phyloP scores from a whole-genome alignment of 2,888 invertebrate genomes.

The Aleiodes testaceus region DNA sequence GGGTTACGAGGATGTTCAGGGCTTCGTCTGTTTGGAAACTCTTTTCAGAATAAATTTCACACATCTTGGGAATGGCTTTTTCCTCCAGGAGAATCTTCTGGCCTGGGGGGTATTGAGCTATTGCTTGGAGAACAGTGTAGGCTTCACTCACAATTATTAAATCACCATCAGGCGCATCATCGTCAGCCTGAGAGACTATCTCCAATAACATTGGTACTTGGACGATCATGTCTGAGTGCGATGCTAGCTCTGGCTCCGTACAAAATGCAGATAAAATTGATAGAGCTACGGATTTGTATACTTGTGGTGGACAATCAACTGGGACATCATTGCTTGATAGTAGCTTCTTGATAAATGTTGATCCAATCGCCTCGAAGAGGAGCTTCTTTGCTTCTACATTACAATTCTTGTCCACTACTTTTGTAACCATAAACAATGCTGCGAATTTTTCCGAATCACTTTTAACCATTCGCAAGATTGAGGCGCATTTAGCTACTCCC shows the following conservation, averaged over 20 bases:
- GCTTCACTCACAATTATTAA: conserved; percentile 91
- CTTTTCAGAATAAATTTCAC: conserved; percentile 89
- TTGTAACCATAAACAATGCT: conserved; percentile 92
- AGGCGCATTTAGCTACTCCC: conserved; percentile 88
- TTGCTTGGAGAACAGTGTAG: conserved; percentile 87
- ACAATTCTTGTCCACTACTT: conserved; percentile 89
- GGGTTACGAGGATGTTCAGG: conserved; percentile 83
- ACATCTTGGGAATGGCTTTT: conserved; percentile 87
- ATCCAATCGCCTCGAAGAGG: conserved; percentile 92
- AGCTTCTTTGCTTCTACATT: conserved; percentile 82
- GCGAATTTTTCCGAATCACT: conserved; percentile 94
- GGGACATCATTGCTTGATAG: conserved; percentile 84
- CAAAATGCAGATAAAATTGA: conserved; percentile 92
- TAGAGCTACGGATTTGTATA: conserved; percentile 93
- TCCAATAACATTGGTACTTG: conserved; percentile 88
- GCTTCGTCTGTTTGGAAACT: conserved; percentile 94
- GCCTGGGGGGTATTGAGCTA: conserved; percentile 85
- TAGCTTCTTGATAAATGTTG: conserved; percentile 87
- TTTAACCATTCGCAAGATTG: conserved; percentile 84
- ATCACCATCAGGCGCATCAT: conserved; percentile 89
- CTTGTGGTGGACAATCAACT: conserved; percentile 89
- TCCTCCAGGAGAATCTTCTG: conserved; percentile 85
- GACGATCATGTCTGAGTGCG: conserved; percentile 87
- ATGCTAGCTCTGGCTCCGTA: conserved; percentile 84
- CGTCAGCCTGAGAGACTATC: conserved; percentile 88